These are phyloP conservation scores for Myiothlypis coronata DNA, from an alignment of 2,797 vertebrate species.

Conservation along the genomic window DNA sequence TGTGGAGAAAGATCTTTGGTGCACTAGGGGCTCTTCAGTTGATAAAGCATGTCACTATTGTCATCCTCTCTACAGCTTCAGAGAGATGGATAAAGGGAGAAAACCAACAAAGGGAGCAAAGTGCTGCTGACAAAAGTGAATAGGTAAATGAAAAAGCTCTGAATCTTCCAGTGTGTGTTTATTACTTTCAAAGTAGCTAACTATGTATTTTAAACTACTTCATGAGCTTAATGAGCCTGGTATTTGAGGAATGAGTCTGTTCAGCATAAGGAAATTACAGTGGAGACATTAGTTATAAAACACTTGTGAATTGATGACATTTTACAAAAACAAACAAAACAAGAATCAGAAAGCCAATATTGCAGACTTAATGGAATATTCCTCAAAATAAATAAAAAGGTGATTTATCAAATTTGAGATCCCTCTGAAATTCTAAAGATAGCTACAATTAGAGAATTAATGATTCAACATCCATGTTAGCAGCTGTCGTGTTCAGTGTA, in stretches of 20 bases:
- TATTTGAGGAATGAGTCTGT: not conserved
- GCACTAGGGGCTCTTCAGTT: not conserved
- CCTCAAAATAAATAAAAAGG: not conserved
- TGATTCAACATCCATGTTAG: not conserved
- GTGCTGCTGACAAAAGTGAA: not conserved
- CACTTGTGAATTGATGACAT: not conserved
- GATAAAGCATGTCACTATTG: too few relatives aligned
- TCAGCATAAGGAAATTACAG: not conserved
- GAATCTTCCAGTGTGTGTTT: not conserved
- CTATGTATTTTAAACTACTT: not conserved
- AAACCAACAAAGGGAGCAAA: not conserved
- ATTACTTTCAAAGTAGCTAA: not conserved
- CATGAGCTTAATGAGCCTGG: not conserved
- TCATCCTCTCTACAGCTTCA: not conserved
- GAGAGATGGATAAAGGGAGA: not conserved
- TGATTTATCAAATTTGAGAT: not conserved
- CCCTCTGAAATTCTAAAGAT: not conserved
- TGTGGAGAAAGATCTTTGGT: not conserved
- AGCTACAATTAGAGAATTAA: not conserved
- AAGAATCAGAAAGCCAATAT: not conserved
- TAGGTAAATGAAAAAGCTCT: not conserved
- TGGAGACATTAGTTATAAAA: not conserved
- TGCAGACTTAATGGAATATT: not conserved
- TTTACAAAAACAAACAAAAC: not conserved
- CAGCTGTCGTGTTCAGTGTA: not conserved